Conservation (phyloP, 2,797 vertebrate species). For the Melanotaenia parkinsoni region DNA sequence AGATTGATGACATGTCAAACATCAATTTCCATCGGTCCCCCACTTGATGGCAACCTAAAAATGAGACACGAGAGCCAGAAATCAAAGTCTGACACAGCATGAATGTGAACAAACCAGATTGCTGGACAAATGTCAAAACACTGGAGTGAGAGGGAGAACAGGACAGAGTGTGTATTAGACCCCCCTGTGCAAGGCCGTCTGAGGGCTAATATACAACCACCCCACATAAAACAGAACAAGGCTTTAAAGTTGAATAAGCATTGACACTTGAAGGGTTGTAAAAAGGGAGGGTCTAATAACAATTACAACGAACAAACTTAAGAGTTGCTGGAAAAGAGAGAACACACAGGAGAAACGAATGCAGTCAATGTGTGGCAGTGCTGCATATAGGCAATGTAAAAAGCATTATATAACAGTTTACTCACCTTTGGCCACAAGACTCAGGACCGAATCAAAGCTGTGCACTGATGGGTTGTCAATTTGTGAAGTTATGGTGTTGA, state of each 20-base stretch:
- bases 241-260: conserved; percentile 85
- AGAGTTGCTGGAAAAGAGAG: conserved; percentile 31
- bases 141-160: conserved; percentile 49
- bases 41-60: conserved; percentile 81
- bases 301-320: conserved; percentile 58
- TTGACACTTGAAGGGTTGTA: conserved; percentile 80
- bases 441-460: conserved; percentile 82
- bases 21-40: conserved; percentile 84
- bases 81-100: conserved; percentile 19
- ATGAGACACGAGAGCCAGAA: conserved; percentile 21
- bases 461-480: conserved; percentile 51
- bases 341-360: conserved; percentile 11
- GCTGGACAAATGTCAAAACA: conserved; percentile 80
- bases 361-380: conserved; percentile 5
- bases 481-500: conserved; percentile 10
- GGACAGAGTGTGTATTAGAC: conserved; percentile 86
- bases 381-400: background rate
- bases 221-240: conserved; percentile 81
- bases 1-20: conserved; percentile 90
- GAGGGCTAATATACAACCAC: conserved; percentile 85
- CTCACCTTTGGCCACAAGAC: conserved; percentile 86
- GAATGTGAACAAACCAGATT: conserved; percentile 51
- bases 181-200: conserved; percentile 78
- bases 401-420: background rate
- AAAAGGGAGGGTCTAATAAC: conserved; percentile 76